Evolutionary conservation across 2,888 invertebrate genomes (phyloP), one percentile per base, ranked within the genome.

Genomic region (Operophtera brumata): DNA sequence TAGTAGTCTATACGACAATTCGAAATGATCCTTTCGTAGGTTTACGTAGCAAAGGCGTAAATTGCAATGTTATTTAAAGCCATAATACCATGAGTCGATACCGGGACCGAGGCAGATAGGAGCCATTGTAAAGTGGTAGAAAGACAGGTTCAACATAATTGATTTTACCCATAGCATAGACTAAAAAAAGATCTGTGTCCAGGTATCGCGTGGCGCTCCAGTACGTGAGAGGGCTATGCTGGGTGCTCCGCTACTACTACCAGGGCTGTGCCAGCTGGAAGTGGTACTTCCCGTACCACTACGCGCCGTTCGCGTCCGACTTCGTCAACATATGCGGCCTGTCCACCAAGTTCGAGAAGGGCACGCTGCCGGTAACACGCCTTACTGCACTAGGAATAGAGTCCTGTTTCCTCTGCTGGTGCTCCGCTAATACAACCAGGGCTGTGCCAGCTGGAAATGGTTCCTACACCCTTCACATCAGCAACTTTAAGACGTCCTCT

Each of bases 241-340:
- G 99, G 99, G 99, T 99, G 51, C 90, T 99, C 26, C 94, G 96
- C 67, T 99, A 99, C 89, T 99, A 99, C 88, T 99, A 99, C 89
- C 99, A 99, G 92, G 99, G 99, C 47, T 99, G 99, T 89, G 96
- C 98, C 32, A 97, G 97, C 12, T 99, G 99, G 99, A 97, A 99
- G 87, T 99, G 99, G 99, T 99, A 98, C 90, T 99, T 97, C 86
- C 99, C 99, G 0, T 99, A 98, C 84, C 99, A 99, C 89, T 99
- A 99, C 91, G 99, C 99, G 12, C 99, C 99, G 6, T 99, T 99
- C 89, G 99, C 99, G 3, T 99, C 99, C 0, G 99, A 99, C 91
- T 99, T 99, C 88, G 93, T 96, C 56, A 96, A 98, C 78, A 95
- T 99, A 51, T 93, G 93, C 49, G 95, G 96, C 0, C 89, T 98